phyloP scores from a whole-genome alignment of 35 echinoderm and acorn worm species.

The Acanthaster planci region DNA sequence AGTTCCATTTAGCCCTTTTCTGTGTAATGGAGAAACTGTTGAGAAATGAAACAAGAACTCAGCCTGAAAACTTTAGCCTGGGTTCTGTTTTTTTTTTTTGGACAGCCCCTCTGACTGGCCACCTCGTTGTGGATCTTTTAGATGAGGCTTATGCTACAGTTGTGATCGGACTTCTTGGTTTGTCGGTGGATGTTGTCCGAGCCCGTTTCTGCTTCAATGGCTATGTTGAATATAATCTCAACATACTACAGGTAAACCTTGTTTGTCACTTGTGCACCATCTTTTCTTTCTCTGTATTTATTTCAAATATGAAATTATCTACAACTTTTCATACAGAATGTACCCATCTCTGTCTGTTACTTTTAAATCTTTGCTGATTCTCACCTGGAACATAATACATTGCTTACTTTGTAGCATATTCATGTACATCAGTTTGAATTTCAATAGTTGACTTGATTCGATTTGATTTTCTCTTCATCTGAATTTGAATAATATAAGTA shows the following conservation, averaged over 20 bases:
- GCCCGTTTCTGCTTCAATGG: constrained; percentile 25
- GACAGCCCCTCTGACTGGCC: constrained; percentile 21
- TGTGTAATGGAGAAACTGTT: too few species aligned
- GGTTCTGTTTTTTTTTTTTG: not conserved
- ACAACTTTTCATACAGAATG: not conserved
- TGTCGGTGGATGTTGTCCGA: not conserved
- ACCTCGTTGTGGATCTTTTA: not conserved
- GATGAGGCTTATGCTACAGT: constrained; percentile 21
- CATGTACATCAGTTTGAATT: too few species aligned
- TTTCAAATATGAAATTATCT: not conserved
- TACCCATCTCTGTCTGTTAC: too few species aligned
- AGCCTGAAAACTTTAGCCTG: not conserved
- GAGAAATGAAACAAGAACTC: not conserved
- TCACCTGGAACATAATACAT: too few species aligned
- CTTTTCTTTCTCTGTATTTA: not conserved
- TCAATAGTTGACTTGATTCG: too few species aligned
- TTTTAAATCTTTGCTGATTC: too few species aligned
- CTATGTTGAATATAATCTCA: constrained; percentile 18
- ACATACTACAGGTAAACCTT: constrained; percentile 9
- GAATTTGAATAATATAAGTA: too few species aligned
- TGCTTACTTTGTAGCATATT: too few species aligned
- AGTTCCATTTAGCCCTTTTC: too few species aligned
- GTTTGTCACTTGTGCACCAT: not conserved
- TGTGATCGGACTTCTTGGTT: not conserved
- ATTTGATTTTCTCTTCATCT: too few species aligned